Percentiles rank a stretch among this genome's conserved stretches.
Evolutionary conservation across 1,140 invertebrate species (phyloP).

Genomic region (roundworm (Caenorhabditis elegans)): DNA sequence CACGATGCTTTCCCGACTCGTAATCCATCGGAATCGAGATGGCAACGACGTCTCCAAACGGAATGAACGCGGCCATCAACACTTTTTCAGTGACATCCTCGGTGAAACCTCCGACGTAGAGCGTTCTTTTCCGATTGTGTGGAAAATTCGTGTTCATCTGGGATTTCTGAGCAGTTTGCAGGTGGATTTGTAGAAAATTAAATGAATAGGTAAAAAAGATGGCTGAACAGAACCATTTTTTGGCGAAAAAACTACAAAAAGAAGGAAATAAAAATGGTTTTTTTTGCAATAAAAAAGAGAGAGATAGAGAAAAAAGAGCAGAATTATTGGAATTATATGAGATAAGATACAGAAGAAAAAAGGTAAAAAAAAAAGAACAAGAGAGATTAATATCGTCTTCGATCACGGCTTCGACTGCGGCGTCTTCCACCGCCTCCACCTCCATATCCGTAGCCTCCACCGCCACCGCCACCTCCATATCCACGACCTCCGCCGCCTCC

Average conservation of each 20-base stretch:
- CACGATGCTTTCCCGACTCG: conserved; percentile 73
- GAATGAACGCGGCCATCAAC: conserved; percentile 90
- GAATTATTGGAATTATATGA: too few species aligned
- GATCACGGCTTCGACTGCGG: conserved; percentile 4
- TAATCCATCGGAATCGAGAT: conserved; percentile 97
- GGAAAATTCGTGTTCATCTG: conserved; percentile 58
- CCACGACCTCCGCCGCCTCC: neutral
- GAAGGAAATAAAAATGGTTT: neutral
- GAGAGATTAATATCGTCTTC: neutral
- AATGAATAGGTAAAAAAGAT: neutral
- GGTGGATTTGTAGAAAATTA: too few species aligned
- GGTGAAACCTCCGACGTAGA: conserved; percentile 79
- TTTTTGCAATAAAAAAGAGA: neutral
- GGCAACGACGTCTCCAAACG: conserved; percentile 95
- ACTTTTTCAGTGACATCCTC: conserved; percentile 94
- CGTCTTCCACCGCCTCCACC: conserved; percentile 34
- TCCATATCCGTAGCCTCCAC: neutral
- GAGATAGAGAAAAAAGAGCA: neutral
- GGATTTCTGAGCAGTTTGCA: neutral
- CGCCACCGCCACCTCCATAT: neutral
- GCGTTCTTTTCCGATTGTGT: conserved; percentile 60
- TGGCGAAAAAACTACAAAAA: neutral
- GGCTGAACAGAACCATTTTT: neutral
- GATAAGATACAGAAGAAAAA: neutral
- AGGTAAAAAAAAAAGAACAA: neutral